Conservation (phyloP, 2,888 invertebrate species). For the Eilema griseolum region DNA sequence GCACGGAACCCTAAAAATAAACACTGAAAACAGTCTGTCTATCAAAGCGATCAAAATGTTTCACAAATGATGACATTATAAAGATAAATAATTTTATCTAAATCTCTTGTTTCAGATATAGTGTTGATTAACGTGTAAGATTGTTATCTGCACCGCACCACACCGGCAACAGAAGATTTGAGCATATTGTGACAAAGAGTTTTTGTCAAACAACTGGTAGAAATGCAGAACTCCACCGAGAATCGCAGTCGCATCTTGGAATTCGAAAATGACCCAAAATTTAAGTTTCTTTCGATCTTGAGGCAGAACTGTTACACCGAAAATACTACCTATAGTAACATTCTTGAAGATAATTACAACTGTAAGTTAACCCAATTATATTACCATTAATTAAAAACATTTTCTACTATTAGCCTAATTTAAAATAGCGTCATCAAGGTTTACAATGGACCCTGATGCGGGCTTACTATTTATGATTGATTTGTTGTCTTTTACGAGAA, state of each 20-base stretch:
- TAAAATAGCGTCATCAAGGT: too few species aligned
- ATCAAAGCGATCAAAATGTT: constrained; percentile 7
- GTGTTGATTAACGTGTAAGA: constrained; percentile 35
- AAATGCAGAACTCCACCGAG: constrained; percentile 36
- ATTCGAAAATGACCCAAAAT: constrained; percentile 38
- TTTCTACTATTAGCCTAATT: too few species aligned
- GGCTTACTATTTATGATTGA: too few species aligned
- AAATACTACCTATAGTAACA: constrained; percentile 41
- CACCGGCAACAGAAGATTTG: constrained; percentile 7
- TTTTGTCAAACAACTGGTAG: constrained; percentile 8
- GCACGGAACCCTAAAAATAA: neutral
- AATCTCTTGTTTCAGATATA: constrained; percentile 56
- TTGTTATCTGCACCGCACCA: constrained; percentile 18
- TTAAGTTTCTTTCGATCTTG: constrained; percentile 29
- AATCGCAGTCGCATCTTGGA: constrained; percentile 17
- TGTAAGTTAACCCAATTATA: constrained; percentile 33
- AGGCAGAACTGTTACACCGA: constrained; percentile 31
- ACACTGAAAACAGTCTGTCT: neutral
- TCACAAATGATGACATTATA: constrained; percentile 24
- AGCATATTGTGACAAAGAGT: constrained; percentile 11
- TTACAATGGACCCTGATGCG: too few species aligned
- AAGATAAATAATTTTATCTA: constrained; percentile 45
- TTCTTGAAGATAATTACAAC: constrained; percentile 30
- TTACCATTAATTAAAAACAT: neutral
- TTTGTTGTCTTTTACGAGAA: too few species aligned